Conservation (phyloP, 1,140 invertebrate species). For the Drosophila sproati region DNA sequence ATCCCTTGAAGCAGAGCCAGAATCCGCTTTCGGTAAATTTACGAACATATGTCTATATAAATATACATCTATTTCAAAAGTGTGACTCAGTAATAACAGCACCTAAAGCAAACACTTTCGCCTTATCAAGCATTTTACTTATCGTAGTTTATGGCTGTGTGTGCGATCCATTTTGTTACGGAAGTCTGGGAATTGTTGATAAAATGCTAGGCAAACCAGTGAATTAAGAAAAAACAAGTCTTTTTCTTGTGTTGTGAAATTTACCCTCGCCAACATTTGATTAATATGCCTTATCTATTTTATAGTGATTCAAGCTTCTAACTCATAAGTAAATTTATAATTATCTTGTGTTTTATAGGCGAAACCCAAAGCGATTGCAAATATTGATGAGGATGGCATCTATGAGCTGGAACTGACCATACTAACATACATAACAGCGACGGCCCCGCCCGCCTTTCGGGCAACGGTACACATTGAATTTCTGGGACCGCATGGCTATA, state of each 20-base stretch:
- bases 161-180: background rate
- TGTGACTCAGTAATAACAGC: slow-evolving; percentile 35
- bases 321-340: background rate
- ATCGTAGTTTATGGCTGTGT: slow-evolving; percentile 10
- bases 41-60: no score
- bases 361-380: slow-evolving; percentile 83
- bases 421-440: slow-evolving; percentile 13
- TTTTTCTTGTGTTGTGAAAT: background rate
- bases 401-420: slow-evolving; percentile 86
- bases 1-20: slow-evolving; percentile 50
- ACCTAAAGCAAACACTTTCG: slow-evolving; percentile 18
- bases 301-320: no score
- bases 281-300: no score
- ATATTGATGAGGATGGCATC: slow-evolving; percentile 86
- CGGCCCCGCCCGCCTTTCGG: slow-evolving; percentile 73
- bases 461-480: slow-evolving; percentile 88
- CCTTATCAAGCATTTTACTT: slow-evolving; percentile 47
- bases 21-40: slow-evolving; percentile 73
- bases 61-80: background rate
- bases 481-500: slow-evolving; percentile 88
- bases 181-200: slow-evolving; percentile 18
- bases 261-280: background rate
- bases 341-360: slow-evolving; percentile 46
- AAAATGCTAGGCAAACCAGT: background rate
- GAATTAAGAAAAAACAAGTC: background rate